Base-by-base conservation (phyloP, 2,888 invertebrate species). In the Archaeoteleia sp. region DNA sequence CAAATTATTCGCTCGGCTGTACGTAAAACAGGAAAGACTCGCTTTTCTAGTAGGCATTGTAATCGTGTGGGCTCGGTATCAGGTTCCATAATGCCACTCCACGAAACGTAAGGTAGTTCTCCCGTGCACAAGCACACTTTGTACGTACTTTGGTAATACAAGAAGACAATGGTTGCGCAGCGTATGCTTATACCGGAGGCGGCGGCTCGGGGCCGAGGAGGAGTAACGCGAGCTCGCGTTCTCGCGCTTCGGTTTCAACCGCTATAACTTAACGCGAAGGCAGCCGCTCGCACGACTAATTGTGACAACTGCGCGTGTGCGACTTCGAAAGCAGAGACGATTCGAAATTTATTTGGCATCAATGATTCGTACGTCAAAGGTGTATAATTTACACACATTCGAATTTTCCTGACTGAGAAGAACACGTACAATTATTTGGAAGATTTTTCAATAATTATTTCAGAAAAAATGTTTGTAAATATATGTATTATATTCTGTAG, bases 1-100 rank as follows among this genome's bases (percentile, higher is more conserved):
- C 60, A 48, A 67, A 67, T 67, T 57, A 67, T 39, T 86, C 62
- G 76, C 85, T 54, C 77, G 85, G 29, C 82, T 85, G 39, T 86
- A 81, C 68, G 83, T 81, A 76, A 85, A 80, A 67, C 82, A 78
- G 57, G 71, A 45, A 35, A 34, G 10, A 15, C 29, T 9, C 12
- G 32, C 39, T 51, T 54, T 58, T 39, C 60, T 49, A 42, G 39
- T 40, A 30, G 46, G 62, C 46, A 46, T 58, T 61, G 67, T 65
- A 57, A 66, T 67, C 61, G 65, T 61, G 58, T 65, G 61, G 68
- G 61, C 54, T 67, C 48, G 60, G 43, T 72, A 72, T 70, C 58
- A 51, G 40, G 58, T 72, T 62, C 69, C 57, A 57, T 49, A 61
- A 61, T 67, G 45, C 60, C 45, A 54, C 62, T 58, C 58, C 40